Evolutionary conservation across 2,797 vertebrate species (phyloP), one percentile per base, ranked within the genome.

Genomic region (Thunnus albacares): DNA sequence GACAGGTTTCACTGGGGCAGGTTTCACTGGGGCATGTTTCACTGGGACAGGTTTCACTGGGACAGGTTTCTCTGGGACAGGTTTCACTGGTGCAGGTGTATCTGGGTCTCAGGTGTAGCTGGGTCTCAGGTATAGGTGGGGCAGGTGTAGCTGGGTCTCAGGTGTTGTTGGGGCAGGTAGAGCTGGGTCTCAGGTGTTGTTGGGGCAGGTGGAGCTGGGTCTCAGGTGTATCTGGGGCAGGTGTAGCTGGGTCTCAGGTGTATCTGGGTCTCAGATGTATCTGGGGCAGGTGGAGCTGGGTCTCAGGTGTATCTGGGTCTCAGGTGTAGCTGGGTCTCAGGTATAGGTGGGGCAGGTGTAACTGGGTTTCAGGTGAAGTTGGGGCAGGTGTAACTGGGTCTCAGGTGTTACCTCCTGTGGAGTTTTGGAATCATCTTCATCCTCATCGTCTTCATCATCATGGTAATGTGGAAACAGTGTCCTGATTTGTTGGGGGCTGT

Each of bases 361-460:
- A 0, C 43, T 43, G 43, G 12, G 43, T 9, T 6, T 38, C 35
- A 9, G 35, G 35, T 38, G 35, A 1, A 45, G 13, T 2, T 38
- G 9, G 60, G 38, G 11, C 13, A 15, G 79, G 41, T 5, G 0
- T 10, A 4, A 13, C 6, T 24, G 24, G 26, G 18, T 11, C 10
- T 47, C 43, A 26, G 77, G 28, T 10, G 72, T 97, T 96, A 98
- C 97, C 97, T 98, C 96, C 82, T 93, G 93, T 83, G 91, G 91
- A 89, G 94, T 61, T 83, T 93, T 94, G 77, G 90, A 87, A 81
- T 96, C 95, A 79, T 92, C 86, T 15, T 92, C 84, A 10, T 87
- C 87, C 9, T 68, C 74, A 0, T 83, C 83, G 26, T 83, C 73
- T 7, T 85, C 81, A 8, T 93, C 76, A n/a, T 94, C 92, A 71